Base-by-base conservation (phyloP, 2,888 invertebrate genomes). In the Diadegma fenestrale region DNA sequence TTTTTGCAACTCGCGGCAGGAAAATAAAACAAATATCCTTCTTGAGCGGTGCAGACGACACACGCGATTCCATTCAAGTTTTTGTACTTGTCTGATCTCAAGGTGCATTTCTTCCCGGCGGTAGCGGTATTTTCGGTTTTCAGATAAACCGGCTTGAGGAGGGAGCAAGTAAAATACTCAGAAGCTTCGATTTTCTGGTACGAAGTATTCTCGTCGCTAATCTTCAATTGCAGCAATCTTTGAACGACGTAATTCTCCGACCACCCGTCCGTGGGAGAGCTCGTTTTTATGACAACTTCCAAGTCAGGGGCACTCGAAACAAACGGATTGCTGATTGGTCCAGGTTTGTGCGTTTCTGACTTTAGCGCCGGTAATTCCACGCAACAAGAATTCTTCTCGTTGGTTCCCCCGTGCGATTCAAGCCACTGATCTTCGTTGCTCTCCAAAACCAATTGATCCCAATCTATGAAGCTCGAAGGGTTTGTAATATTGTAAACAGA, bases 1-100 rank as follows among this genome's bases (percentile, higher is more conserved):
- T 89, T 87, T 22, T 88, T 88, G 4, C 84, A 87, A 3, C 88
- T 89, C 1, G 90, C 88, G 0, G 90, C 69, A 8, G 95, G 94
- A 89, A 97, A 96, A 89, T 96, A 96, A 92, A 97, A 97, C 80
- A 97, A 94, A 92, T 96, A 97, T 17, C 97, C 97, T 91, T 97
- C 96, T 90, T 96, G 96, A 41, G 95, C 94, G 0, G 96, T 96
- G 64, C 95, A 96, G 89, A 96, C 94, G 90, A 96, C 94, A 87
- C 96, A 96, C 45, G 95, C 95, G 61, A 96, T 94, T 6, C 96
- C 96, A 75, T 95, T 95, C 69, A 96, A 94, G 80, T 95, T 94
- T 86, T 94, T 94, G 88, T 95, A 95, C 87, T 94, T 95, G 1
- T 94, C 94, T 2, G 96, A 96, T 85, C 94, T 95, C 0, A 96